Percentiles rank a stretch among this genome's conserved stretches.
Conservation (phyloP, 2,888 invertebrate species). For the Eupithecia pulchellata region DNA sequence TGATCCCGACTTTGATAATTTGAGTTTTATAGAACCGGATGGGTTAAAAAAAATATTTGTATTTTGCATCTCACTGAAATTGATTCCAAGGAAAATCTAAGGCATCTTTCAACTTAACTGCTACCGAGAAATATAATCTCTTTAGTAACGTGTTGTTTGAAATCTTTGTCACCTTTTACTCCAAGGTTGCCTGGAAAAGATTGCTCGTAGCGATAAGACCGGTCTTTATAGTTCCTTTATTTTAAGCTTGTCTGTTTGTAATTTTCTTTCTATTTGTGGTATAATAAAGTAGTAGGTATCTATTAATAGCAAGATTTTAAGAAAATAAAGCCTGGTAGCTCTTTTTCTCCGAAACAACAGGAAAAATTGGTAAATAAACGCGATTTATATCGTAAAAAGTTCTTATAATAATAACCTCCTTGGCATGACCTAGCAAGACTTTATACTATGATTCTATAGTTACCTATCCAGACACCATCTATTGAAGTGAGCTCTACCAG, state of each 20-base stretch:
- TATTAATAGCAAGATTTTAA: too few species aligned
- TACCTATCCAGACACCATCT: conserved; percentile 6
- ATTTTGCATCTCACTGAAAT: conserved; percentile 35
- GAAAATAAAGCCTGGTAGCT: too few species aligned
- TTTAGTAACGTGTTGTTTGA: background rate
- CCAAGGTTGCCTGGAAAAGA: too few species aligned
- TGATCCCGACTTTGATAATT: conserved; percentile 62
- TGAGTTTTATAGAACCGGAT: conserved; percentile 60
- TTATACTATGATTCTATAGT: background rate
- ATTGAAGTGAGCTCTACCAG: conserved; percentile 31
- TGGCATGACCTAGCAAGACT: background rate
- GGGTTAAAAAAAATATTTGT: conserved; percentile 51
- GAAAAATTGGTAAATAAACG: too few species aligned
- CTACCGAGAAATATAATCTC: background rate
- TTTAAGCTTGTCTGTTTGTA: too few species aligned
- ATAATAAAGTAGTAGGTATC: too few species aligned
- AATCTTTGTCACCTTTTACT: too few species aligned
- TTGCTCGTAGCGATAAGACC: too few species aligned
- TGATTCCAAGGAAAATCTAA: background rate
- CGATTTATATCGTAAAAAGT: too few species aligned
- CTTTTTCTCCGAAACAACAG: too few species aligned
- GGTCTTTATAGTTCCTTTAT: too few species aligned
- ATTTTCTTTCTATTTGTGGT: too few species aligned
- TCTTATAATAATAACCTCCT: background rate
- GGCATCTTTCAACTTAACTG: background rate